Base-by-base conservation (phyloP, 1,140 invertebrate species). In the Drosophila sp. region DNA sequence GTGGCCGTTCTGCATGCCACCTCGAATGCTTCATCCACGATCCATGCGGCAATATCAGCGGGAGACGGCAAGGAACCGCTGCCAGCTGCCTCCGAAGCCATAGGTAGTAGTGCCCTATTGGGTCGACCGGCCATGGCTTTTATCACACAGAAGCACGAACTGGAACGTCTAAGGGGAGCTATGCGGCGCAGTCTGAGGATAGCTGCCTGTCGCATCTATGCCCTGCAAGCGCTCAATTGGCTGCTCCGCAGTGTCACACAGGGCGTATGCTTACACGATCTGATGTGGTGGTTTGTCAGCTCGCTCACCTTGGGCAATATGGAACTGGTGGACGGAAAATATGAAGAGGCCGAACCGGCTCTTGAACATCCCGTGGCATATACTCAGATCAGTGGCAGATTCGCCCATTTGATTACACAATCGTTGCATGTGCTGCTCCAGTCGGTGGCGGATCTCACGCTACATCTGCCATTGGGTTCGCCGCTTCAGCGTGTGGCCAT, bases 281-380 rank as follows among this genome's bases (percentile, higher is more conserved):
- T 99, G 0, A 94, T 99, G 70, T 99, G 98, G 98, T 98, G 97
- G 96, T 98, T 99, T 84, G 96, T 97, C 1, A 94, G 94, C n/a
- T 94, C 94, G 1, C 92, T 98, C 25, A 94, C 94, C 4, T 94
- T 95, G 1, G 87, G 92, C 6, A 74, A 66, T 0, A 61, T 65
- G 1, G 83, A 90, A 6, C 56, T 71, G 40, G 41, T 74, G 1
- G 82, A 78, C 58, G 81, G 73, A n/a, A 75, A 80, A 29, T 76
- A 65, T 8, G 90, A 90, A 58, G 90, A 91, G 47, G 82, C 91
- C 0, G 76, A 78, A 25, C 68, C 94, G 93, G 65, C 94, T 95
- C 29, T 97, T 94, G 96, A 97, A 65, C 97, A 98, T 93, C 97
- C 97, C 0, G 92, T 97, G 41, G 95, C 95, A 55, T 96, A 97